Evolutionary conservation across 2,797 vertebrate species (phyloP).

Genomic region (Alectoris magna): DNA sequence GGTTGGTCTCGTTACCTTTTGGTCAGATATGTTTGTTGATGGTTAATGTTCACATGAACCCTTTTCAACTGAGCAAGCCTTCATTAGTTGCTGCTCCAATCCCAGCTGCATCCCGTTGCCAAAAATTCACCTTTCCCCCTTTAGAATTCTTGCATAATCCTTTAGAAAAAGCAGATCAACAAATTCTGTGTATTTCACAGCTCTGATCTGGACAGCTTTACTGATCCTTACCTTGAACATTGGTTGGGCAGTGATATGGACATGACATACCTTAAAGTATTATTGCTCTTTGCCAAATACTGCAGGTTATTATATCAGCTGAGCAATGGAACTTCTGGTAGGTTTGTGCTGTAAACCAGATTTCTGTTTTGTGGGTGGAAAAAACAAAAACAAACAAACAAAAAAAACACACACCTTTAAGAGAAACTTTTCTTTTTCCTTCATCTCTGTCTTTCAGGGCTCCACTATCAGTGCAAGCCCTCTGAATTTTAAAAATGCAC

Average conservation of each 20-base stretch:
- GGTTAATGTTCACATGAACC: neutral
- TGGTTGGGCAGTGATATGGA: neutral
- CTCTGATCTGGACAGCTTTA: neutral
- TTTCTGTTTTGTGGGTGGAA: neutral
- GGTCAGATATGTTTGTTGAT: neutral
- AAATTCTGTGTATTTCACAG: neutral
- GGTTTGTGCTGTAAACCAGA: neutral
- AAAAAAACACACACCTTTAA: neutral
- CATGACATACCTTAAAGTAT: neutral
- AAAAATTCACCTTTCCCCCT: neutral
- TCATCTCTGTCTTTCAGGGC: neutral
- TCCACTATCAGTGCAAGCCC: neutral
- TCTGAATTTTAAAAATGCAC: neutral
- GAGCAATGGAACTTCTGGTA: neutral
- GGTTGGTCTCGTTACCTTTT: neutral
- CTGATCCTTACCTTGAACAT: neutral
- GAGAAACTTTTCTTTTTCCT: neutral
- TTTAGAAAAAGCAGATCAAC: neutral
- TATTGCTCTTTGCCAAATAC: neutral
- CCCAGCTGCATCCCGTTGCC: neutral
- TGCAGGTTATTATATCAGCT: neutral
- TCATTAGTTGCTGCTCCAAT: neutral
- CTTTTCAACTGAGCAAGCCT: neutral
- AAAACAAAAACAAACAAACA: accelerated
- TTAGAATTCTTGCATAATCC: neutral